Evolutionary conservation across 2,113 vertebrate species (phyloP).

Genomic region (Amphiprion percula): DNA sequence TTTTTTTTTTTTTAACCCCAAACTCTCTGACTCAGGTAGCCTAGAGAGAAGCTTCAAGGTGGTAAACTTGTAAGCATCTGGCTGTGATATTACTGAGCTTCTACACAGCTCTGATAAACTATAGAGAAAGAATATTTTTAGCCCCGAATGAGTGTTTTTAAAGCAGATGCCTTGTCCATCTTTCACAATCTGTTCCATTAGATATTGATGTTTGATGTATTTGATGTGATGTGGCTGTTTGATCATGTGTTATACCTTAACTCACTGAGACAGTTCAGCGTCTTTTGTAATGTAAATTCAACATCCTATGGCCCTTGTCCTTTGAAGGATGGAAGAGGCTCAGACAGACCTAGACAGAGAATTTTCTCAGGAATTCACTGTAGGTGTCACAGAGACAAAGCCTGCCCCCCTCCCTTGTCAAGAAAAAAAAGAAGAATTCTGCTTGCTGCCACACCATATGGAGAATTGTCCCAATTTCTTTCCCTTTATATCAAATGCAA

Average conservation of each 20-base stretch:
- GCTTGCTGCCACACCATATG: constrained; percentile 62
- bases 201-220: constrained; percentile 35
- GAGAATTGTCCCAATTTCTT: constrained; percentile 78
- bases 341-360: constrained; percentile 65
- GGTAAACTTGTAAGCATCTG: constrained; percentile 43
- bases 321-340: constrained; percentile 67
- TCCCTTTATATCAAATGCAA: constrained; percentile 70
- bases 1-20: neutral
- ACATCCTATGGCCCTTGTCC: constrained; percentile 62
- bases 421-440: constrained; percentile 31
- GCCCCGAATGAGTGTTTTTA: neutral
- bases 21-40: constrained; percentile 54
- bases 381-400: constrained; percentile 69
- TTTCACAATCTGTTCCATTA: constrained; percentile 21
- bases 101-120: constrained; percentile 29
- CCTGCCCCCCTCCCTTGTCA: constrained; percentile 48
- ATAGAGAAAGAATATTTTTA: constrained; percentile 18
- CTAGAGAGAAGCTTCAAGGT: constrained; percentile 40
- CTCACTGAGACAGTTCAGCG: constrained; percentile 41
- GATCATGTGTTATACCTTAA: constrained; percentile 59
- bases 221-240: constrained; percentile 37
- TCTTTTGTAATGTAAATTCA: constrained; percentile 72
- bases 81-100: constrained; percentile 10
- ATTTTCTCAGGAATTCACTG: constrained; percentile 68
- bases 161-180: constrained; percentile 43